Base-by-base conservation (phyloP, 2,888 invertebrate species). In the Ophion slaviceki region DNA sequence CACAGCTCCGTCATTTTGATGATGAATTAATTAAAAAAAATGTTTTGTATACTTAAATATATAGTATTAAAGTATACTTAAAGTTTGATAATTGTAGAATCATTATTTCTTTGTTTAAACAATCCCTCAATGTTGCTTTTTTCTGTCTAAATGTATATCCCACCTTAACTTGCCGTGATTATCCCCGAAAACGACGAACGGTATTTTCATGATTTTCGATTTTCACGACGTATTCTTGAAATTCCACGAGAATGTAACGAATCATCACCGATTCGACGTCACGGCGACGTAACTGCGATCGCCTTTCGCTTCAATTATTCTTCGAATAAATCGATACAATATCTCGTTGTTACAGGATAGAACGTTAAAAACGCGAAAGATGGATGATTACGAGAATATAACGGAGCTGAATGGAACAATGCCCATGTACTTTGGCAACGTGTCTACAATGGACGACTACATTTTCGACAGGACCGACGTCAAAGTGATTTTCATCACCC, bases 381-480 rank as follows among this genome's bases (percentile, higher is more conserved):
- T 88, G 80, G 78, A 79, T 14, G 68, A 62, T 24, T 74, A 75
- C 68, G 84, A 57, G 28, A 88, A 89, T 67, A 68, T 72, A 2
- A 84, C 87, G 45, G 59, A 82, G 57, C 40, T 61, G 78, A 91
- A 91, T 87, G 84, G 84, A 61, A 89, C 86, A 53, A 64, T 77
- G 11, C 75, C 78, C 32, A 64, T 76, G 68, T 83, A 81, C 40
- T 74, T 72, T 64, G 77, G 82, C 67, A 92, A 92, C 84, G 36
- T 70, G 45, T 87, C 91, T 7, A 20, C 86, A 11, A 88, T 84
- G 71, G 95, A 96, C 86, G 96, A 97, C 85, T 97, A 96, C 92
- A 96, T 97, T 89, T 97, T 97, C 91, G 97, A 97, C 93, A 95
- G 97, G 90, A 95, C 95, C 76, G 96, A 97, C 92, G 96, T 97